Percentiles rank a stretch among this genome's conserved stretches.
Conservation (phyloP, 2,797 vertebrate genomes). For the Diglossa cyanea region DNA sequence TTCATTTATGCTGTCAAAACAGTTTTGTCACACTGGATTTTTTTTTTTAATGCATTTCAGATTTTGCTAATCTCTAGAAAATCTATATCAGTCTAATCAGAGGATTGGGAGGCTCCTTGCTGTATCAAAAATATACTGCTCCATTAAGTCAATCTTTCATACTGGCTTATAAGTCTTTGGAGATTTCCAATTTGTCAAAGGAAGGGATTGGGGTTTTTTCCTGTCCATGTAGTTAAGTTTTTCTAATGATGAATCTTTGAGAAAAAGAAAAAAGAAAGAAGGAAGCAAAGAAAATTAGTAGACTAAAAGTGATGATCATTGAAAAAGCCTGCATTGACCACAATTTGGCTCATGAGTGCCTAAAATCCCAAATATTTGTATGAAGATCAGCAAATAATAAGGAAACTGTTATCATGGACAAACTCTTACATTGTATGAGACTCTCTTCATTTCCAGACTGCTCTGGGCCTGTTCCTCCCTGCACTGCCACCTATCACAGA, state of each 20-base stretch:
- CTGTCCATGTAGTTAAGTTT: conserved; percentile 5
- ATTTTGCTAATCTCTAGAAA: conserved; percentile 67
- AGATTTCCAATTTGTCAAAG: conserved; percentile 63
- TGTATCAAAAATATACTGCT: conserved; percentile 61
- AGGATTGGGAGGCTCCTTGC: conserved; percentile 47
- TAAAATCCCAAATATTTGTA: background rate
- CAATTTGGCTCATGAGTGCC: background rate
- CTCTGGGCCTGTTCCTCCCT: background rate
- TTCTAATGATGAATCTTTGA: background rate
- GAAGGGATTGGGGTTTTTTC: background rate
- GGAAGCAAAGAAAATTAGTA: background rate
- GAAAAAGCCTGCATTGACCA: background rate
- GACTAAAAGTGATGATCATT: background rate
- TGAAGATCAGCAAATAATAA: background rate
- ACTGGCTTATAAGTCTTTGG: conserved; percentile 58
- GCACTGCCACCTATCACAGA: background rate
- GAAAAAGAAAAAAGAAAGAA: background rate
- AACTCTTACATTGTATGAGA: background rate
- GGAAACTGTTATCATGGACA: background rate
- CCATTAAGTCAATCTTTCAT: conserved; percentile 69
- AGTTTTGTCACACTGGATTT: conserved; percentile 66
- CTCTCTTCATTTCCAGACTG: background rate
- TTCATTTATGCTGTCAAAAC: conserved; percentile 66
- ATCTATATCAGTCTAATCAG: conserved; percentile 61
- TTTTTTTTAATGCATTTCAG: conserved; percentile 64